Evolutionary conservation across 2,113 vertebrate species (phyloP).

Genomic region (Ceyx cyanopectus): DNA sequence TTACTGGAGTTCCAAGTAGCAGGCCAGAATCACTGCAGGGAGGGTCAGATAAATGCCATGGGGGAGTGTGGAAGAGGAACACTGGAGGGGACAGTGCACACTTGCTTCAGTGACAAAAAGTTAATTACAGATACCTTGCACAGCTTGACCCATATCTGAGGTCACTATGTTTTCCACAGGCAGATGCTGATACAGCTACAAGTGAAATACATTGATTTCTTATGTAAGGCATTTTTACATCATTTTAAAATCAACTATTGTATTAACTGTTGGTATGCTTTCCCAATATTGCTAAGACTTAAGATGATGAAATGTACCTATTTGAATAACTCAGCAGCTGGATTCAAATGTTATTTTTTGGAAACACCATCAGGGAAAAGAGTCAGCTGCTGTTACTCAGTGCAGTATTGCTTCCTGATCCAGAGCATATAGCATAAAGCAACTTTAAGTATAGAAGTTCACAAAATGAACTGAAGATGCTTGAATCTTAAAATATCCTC

Average conservation of each 20-base stretch:
- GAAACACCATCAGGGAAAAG: not conserved
- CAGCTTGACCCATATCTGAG: not conserved
- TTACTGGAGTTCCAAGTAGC: not conserved
- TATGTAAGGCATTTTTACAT: not conserved
- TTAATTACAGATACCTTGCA: not conserved
- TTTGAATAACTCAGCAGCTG: not conserved
- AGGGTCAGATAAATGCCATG: not conserved
- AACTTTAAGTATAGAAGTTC: not conserved
- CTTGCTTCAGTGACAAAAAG: not conserved
- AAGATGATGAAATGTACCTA: not conserved
- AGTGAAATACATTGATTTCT: not conserved
- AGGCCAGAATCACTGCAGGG: not conserved
- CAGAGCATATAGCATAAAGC: not conserved
- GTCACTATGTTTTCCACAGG: not conserved
- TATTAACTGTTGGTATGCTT: not conserved
- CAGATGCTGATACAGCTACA: not conserved
- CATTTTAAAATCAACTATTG: not conserved
- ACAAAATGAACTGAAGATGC: not conserved
- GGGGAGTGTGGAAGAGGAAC: not conserved
- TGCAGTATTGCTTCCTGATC: not conserved
- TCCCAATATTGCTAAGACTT: not conserved
- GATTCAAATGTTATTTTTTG: not conserved
- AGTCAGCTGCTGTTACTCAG: not conserved
- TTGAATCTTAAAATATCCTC: not conserved
- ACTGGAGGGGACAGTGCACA: not conserved